Percentiles rank a stretch among this genome's conserved stretches.
Conservation (phyloP, 2,113 vertebrate species). For the Danio rerio region DNA sequence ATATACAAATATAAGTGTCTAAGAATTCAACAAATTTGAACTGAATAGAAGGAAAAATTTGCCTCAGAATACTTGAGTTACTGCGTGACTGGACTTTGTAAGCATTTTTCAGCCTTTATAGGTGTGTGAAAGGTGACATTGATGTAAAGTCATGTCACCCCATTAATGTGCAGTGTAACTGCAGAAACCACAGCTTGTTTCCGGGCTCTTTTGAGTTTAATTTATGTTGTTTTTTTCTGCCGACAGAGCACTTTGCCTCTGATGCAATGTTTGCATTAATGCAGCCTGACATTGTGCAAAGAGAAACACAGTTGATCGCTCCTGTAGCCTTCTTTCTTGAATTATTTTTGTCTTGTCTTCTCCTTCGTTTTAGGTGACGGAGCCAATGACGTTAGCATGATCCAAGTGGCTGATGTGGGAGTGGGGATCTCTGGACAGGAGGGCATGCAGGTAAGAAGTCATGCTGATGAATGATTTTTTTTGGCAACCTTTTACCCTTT, state of each 20-base stretch:
- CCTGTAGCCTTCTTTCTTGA: neutral
- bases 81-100: neutral
- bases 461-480: neutral
- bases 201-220: constrained; percentile 40
- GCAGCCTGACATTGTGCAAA: constrained; percentile 39
- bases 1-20: neutral
- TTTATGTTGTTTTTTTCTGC: constrained; percentile 56
- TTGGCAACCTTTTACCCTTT: neutral
- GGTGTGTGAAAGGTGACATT: constrained; percentile 32
- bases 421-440: constrained; percentile 98
- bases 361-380: constrained; percentile 86
- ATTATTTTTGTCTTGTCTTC: neutral
- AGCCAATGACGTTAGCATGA: constrained; percentile 99
- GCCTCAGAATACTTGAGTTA: neutral
- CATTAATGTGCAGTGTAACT: neutral
- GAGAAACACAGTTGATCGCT: neutral
- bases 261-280: constrained; percentile 60
- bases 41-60: neutral
- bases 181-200: constrained; percentile 48
- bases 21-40: neutral
- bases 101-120: neutral
- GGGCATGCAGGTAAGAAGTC: constrained; percentile 92
- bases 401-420: constrained; percentile 96
- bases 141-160: constrained; percentile 20
- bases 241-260: constrained; percentile 55